phyloP scores from a whole-genome alignment of 2,888 invertebrate species.

The Oscheius onirici region DNA sequence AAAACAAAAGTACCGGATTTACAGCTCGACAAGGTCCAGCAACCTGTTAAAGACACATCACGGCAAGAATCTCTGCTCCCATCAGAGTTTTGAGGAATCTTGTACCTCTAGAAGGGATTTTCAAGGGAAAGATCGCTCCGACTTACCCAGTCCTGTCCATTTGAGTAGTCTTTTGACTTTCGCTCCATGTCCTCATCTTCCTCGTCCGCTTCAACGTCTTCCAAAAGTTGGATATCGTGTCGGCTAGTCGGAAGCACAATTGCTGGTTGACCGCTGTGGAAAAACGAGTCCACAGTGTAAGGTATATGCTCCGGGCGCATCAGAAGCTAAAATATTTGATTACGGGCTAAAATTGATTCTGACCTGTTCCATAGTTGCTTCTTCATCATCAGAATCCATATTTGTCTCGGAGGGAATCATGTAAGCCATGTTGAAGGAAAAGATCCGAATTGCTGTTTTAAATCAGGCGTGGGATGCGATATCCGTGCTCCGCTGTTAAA shows the following conservation, averaged over 20 bases:
- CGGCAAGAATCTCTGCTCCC: not conserved
- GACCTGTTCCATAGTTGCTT: no score
- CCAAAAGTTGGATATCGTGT: not conserved
- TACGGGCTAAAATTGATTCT: no score
- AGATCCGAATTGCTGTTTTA: no score
- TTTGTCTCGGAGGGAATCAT: no score
- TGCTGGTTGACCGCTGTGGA: no score
- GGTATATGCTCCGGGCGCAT: no score
- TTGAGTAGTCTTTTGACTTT: not conserved
- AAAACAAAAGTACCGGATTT: slow-evolving; percentile 79
- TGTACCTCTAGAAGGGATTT: slow-evolving; percentile 1
- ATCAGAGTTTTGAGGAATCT: not conserved
- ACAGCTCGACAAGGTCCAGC: slow-evolving; percentile 97
- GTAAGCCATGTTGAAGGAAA: no score
- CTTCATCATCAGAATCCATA: no score
- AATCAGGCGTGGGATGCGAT: no score
- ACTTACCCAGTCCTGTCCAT: slow-evolving; percentile 15
- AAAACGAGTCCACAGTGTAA: no score
- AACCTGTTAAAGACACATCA: slow-evolving; percentile 90
- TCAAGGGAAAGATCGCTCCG: not conserved
- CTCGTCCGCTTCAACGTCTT: not conserved
- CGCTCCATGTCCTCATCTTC: not conserved
- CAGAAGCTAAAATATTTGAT: no score
- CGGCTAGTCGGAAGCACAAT: not conserved
- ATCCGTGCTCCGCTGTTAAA: no score